Evolutionary conservation across 1,140 invertebrate genomes (phyloP), one percentile per base, ranked within the genome.

Genomic region (Charaxes varanes): DNA sequence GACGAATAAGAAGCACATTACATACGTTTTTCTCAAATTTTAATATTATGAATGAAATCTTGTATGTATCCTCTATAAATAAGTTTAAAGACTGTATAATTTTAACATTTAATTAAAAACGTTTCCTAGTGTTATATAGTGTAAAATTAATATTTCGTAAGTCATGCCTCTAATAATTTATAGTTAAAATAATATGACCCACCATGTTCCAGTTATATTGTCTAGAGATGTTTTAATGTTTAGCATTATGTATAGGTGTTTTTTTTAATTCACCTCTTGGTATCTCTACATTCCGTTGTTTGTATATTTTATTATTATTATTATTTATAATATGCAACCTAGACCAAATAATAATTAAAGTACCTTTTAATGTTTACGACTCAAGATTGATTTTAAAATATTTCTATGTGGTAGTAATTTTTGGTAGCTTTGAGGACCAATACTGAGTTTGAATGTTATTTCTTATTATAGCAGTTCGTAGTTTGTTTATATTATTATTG

Each of bases 291-390:
- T 83, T 83, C 78, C 78, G 78, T 73, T 83, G 57, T 66, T 70
- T 83, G 67, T 78, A 72, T 74, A 76, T 74, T 69, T 62, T 58
- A 62, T 73, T 64, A 67, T 76, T 71, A 66, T 70, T 62, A 72
- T 73, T 72, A 78, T 76, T 82, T 78, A 81, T 83, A 79, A 71
- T 70, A 67, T 71, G 76, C 72, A 83, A 83, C 79, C 72, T 83
- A 82, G 79, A 83, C 79, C 79, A 83, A 83, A 83, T 83, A 80
- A 83, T 83, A 79, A 82, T 72, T 80, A 83, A 77, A 74, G 76
- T 83, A 80, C 78, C 73, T 83, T 80, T 79, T 71, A 74, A 73
- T 62, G 57, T 70, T 68, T 70, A 74, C 61, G 54, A 69, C 67
- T 72, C 62, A 68, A 47, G 41, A 56, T 52, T 52, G 41, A 46